Conservation (phyloP, 2,888 invertebrate species). For the Acrobasis repandana region DNA sequence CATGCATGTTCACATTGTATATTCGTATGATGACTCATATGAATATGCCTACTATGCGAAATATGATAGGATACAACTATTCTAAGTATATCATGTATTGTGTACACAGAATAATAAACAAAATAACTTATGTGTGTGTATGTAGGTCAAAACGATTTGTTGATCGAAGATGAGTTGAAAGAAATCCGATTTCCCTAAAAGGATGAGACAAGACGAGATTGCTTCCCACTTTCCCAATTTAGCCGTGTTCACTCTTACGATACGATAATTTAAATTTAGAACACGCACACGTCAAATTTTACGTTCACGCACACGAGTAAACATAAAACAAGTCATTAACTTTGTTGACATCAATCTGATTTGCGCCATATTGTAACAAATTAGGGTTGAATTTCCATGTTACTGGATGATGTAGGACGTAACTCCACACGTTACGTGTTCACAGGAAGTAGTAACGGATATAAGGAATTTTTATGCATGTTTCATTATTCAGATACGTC, state of each 20-base stretch:
- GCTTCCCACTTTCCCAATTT: constrained; percentile 32
- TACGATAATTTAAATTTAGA: constrained; percentile 49
- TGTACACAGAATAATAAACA: background rate
- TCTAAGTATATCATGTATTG: too few species aligned
- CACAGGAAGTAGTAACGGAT: constrained; percentile 68
- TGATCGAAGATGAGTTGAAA: background rate
- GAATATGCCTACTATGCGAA: too few species aligned
- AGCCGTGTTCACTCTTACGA: constrained; percentile 25
- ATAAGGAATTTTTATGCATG: constrained; percentile 70
- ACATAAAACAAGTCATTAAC: constrained; percentile 46
- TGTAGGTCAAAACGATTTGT: background rate
- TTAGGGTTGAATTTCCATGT: constrained; percentile 37
- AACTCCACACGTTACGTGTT: constrained; percentile 48
- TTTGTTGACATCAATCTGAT: constrained; percentile 28
- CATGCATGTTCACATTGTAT: too few species aligned
- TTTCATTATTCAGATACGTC: constrained; percentile 61
- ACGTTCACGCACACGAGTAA: constrained; percentile 35
- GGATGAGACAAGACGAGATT: constrained; percentile 28
- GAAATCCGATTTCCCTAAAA: background rate
- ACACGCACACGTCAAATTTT: constrained; percentile 39
- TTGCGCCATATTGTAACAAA: constrained; percentile 30
- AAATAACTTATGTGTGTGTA: background rate
- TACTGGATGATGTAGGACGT: constrained; percentile 37
- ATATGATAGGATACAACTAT: too few species aligned
- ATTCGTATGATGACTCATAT: too few species aligned